Conservation (phyloP, 2,888 invertebrate species). For the Plebejus argus region DNA sequence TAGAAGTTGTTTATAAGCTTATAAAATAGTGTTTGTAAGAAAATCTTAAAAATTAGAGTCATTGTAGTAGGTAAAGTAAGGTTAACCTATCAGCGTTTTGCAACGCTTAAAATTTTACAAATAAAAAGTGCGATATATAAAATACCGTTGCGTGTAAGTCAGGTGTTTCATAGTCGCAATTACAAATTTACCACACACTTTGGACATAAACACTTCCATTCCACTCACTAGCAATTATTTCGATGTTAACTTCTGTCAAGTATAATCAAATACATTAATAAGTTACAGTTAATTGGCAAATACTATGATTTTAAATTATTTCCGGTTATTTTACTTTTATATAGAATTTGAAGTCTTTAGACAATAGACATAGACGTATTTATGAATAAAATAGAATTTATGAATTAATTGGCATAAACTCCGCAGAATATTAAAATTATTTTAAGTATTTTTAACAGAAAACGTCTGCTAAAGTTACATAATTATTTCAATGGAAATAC, state of each 20-base stretch:
- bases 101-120: neutral
- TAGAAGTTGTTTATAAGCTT: too few relatives aligned
- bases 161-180: neutral
- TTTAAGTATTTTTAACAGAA: too few relatives aligned
- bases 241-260: neutral
- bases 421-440: too few relatives aligned
- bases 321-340: neutral
- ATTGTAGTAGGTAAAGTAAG: too few relatives aligned
- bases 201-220: neutral
- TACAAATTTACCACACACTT: neutral
- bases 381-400: too few relatives aligned
- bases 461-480: too few relatives aligned
- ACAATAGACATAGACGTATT: neutral
- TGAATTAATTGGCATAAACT: too few relatives aligned
- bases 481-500: too few relatives aligned
- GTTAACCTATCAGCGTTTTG: too few relatives aligned
- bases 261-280: constrained; percentile 13
- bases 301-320: neutral
- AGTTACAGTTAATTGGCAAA: constrained; percentile 9
- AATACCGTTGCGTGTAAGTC: constrained; percentile 5
- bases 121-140: neutral
- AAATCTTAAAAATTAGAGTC: too few relatives aligned
- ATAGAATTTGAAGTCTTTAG: neutral
- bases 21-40: too few relatives aligned
- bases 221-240: neutral